Base-by-base conservation (phyloP, 2,888 invertebrate species). In the Drosophila leonis region DNA sequence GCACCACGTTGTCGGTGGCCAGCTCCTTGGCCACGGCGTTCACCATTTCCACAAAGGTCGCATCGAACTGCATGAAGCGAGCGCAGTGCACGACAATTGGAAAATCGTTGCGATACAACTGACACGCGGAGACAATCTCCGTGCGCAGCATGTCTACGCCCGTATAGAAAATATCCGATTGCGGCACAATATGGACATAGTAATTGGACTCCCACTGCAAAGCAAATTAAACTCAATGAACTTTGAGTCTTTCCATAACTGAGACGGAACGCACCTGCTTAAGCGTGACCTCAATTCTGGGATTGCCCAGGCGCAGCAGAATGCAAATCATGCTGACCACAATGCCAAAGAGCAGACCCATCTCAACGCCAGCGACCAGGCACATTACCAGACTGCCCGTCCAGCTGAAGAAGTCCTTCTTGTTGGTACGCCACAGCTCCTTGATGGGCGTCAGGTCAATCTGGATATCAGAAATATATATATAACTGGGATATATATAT, bases 291-390 rank as follows among this genome's bases (percentile, higher is more conserved):
- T 88, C 82, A 4, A 92, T 74, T 56, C 89, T 92, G 24, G 97
- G 96, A 81, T 96, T 94, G 37, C 96, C 95, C 93, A 96, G 94
- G 24, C 94, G 93, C 77, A 95, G 94, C 64, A 97, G 93, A 61
- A 97, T 93, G 88, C 94, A 94, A 5, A 94, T 91, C 65, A 96
- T 93, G 91, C 95, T 96, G 37, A 95, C 93, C 18, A 94, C 88
- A 73, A 96, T 95, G 65, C 98, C 97, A 52, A 95, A 94, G 33
- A 97, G 93, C 75, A 98, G 95, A 55, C 98, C 98, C 87, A 95
- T 94, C 94, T 98, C 97, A 51, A 97, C 96, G 29, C 96, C 96
- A 70, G 95, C 93, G 60, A 94, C 90, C 60, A 98, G 92, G 74
- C 96, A 96, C 46, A 95, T 94, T 1, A 95, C 66, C 75, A 97